Evolutionary conservation across 37 sponge, comb jelly and placozoan genomes (phyloP), one percentile per base, ranked within the genome.

Genomic region (Ephydatia muelleri): DNA sequence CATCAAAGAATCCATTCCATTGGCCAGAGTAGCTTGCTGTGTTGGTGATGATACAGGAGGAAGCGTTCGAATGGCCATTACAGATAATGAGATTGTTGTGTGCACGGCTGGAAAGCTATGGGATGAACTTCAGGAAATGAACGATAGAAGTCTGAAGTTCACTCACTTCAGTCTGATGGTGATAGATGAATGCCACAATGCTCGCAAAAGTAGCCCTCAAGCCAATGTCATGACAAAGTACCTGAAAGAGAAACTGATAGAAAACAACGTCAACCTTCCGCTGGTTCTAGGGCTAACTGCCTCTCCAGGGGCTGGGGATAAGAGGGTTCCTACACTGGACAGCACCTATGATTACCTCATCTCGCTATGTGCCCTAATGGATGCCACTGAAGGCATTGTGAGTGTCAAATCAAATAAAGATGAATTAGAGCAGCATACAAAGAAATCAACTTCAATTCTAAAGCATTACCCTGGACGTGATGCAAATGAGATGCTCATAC

Each of bases 171-270:
- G 76, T 73, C 81, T 97, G 25, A 79, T 97, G 29, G 86, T 97
- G 23, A 12, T 93, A 21, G 98, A 97, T 49, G 98, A 97, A 70
- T 97, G 98, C 71, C 98, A 97, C 67, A 85, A 95, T 65, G 85
- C 94, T 33, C 75, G 70, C 48, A 82, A 86, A 26, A 84, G 64
- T 34, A 49, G 85, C 67, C 79, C 90, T 12, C 78, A 97, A 76
- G 88, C 85, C 38, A 40, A 39, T 3, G 49, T 93, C 38, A 89
- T 93, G 90, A 43, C 49, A 23, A 28, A 57, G 28, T 93, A 93
- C 65, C 75, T 93, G 23, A 77, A 83, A 48, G 68, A 72, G 38
- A 80, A 83, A 43, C 75, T 88, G 48, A 48, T 32, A 33, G 72
- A 26, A n/a, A 43, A 33, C 29, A 65, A 23, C 2, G 28, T 33